phyloP scores from a whole-genome alignment of 2,888 invertebrate species.

The Drosophila quinaria region DNA sequence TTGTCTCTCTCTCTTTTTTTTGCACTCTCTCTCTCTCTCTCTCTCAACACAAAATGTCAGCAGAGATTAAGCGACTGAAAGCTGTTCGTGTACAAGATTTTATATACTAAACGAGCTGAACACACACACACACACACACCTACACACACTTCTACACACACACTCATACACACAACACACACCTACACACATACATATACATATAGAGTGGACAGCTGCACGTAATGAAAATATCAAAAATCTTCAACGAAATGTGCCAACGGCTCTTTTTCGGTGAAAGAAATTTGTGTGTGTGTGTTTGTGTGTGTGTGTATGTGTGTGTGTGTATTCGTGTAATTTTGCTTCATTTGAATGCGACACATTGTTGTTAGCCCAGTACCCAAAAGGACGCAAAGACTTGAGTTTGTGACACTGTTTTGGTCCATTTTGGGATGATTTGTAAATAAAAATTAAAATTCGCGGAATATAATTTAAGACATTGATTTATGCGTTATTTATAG shows the following conservation, averaged over 20 bases:
- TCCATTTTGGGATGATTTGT: too few relatives aligned
- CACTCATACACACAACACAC: slow-evolving; percentile 41
- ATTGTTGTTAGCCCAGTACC: slow-evolving; percentile 19
- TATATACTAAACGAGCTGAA: slow-evolving; percentile 45
- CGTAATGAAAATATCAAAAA: slow-evolving; percentile 82
- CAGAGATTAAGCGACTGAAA: slow-evolving; percentile 74
- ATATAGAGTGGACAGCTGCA: slow-evolving; percentile 64
- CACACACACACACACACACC: slow-evolving; percentile 40
- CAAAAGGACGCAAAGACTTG: not conserved
- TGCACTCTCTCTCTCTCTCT: slow-evolving; percentile 8
- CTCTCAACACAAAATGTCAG: slow-evolving; percentile 66
- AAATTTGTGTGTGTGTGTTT: not conserved
- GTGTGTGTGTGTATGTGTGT: not conserved
- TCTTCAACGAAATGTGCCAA: slow-evolving; percentile 72
- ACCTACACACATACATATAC: slow-evolving; percentile 36
- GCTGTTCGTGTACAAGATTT: slow-evolving; percentile 66
- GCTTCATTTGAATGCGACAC: slow-evolving; percentile 70
- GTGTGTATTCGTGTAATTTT: slow-evolving; percentile 34
- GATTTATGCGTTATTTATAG: too few relatives aligned
- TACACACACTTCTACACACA: slow-evolving; percentile 30
- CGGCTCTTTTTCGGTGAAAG: slow-evolving; percentile 35
- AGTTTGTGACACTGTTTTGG: not conserved
- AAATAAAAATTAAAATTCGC: too few relatives aligned
- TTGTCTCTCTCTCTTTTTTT: not conserved
- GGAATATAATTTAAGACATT: too few relatives aligned